Base-by-base conservation (phyloP, 2,888 invertebrate genomes). In the Xanthorhoe spadicearia region DNA sequence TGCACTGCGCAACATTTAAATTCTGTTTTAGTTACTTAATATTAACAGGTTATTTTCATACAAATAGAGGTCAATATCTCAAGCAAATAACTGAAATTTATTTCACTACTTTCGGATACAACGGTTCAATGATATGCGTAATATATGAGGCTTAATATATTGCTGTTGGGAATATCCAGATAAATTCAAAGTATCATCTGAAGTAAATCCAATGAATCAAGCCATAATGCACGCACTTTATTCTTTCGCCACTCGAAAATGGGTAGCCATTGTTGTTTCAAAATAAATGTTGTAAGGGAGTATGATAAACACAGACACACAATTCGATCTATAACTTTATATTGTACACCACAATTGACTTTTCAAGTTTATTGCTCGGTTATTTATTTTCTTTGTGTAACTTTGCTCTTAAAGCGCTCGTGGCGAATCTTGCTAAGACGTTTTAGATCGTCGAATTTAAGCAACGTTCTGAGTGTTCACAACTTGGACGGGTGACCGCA, bases 201-300 rank as follows among this genome's bases (percentile, higher is more conserved):
- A 49, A 58, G 19, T 7, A 8, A 53, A 49, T 32, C 48, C 58
- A 64, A 54, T 59, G 15, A 54, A 64, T 64, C 58, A 64, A 23
- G 35, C 10, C 23, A n/a, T 53, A 53, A 32, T 54, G 43, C 61
- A 54, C 15, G 48, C 17, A 57, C 43, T 57, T 57, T 56, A 53
- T 64, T 59, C 53, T 38, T 58, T 64, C 59, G 58, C 54, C 28
- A 49, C 49, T 50, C 43, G 49, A 57, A 63, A 43, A 56, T n/a
- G 52, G 46, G 23, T 52, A 32, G 15, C 28, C 52, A 53, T 54
- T 59, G 49, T 57, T 54, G 35, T 52, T 35, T 49, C 19, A 54
- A 58, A 56, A 49, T 52, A 58, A 49, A 64, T 64, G 49, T 35
- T 51, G 19, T 23, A 18, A 50, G 15, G 46, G 15, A n/a, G n/a